Evolutionary conservation across 2,888 invertebrate genomes (phyloP), one percentile per base, ranked within the genome.

Genomic region (Portevinia maculata): DNA sequence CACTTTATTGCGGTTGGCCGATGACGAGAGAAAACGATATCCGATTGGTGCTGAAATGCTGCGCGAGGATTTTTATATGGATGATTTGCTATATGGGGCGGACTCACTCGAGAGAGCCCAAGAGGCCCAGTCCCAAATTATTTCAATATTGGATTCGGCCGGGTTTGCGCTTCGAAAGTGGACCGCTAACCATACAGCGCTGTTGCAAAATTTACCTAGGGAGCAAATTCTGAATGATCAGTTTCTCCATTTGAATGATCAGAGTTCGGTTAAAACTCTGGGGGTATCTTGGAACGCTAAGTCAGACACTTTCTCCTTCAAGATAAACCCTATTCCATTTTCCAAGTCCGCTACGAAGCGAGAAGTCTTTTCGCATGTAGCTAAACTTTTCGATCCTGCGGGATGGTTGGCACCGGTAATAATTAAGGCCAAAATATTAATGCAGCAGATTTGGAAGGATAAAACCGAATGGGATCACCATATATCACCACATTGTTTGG

Each of bases 391-490:
- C 17, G 73, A 81, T 60, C 79, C 79, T n/a, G 48, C 70, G 9
- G 65, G 71, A 4, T 84, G 79, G 75, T 19, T 84, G 9, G 73
- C 73, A 9, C 79, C 78, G 2, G 30, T 76, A 0, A 57, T 84
- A 8, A 46, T 83, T 3, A 4, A 41, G 0, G 74, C 78, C 11
- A 84, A 79, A 57, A 57, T 79, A 3, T 9, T 79, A 0, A 79
- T 84, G 79, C 79, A 84, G 37, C 62, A 79, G 28, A 76, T 83
- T 9, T 84, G 79, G 76, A 17, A 52, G 1, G 60, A 75, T 24
- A 32, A 34, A 0, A 78, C 57, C 0, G 65, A 53, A 0, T 83
- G 76, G 84, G n/a, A n/a, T n/a, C n/a, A n/a, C n/a, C n/a, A n/a
- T n/a, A n/a, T n/a, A n/a, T n/a, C n/a, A n/a, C n/a, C n/a, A n/a